phyloP scores from a whole-genome alignment of 2,113 vertebrate genomes.

The Catharus bicknelli region DNA sequence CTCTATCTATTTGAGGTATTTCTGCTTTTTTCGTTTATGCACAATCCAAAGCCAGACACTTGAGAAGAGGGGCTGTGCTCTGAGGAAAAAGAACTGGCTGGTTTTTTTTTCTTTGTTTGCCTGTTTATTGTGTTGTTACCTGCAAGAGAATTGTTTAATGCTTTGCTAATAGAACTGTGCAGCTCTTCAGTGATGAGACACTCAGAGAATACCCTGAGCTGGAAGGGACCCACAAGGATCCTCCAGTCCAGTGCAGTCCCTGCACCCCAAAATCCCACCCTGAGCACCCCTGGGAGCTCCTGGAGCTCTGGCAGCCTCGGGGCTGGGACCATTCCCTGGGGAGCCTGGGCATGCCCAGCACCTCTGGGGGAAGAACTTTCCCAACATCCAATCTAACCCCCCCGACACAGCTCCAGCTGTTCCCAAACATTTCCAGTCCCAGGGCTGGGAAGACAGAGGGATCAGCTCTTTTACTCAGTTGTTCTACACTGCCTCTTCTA shows the following conservation, averaged over 20 bases:
- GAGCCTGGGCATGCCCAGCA: not conserved
- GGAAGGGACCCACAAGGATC: not conserved
- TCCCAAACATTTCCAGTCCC: not conserved
- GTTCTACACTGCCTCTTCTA: not conserved
- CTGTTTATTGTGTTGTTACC: not conserved
- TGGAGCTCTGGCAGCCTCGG: not conserved
- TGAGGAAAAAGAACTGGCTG: not conserved
- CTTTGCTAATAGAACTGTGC: not conserved
- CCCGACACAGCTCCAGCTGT: not conserved
- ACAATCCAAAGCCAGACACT: not conserved
- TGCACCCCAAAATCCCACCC: not conserved
- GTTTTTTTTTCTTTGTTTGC: not conserved
- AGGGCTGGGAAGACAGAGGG: not conserved
- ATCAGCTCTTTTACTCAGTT: not conserved
- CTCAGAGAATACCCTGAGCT: not conserved
- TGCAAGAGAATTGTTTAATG: not conserved
- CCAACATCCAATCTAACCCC: not conserved
- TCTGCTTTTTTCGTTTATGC: not conserved
- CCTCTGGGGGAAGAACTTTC: not conserved
- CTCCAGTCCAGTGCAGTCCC: rapidly evolving
- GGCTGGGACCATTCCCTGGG: not conserved
- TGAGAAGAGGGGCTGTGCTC: not conserved
- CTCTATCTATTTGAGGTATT: not conserved
- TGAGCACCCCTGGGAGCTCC: not conserved
- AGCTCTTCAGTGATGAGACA: not conserved